Evolutionary conservation across 37 sponge, comb jelly and placozoan genomes (phyloP), one percentile per base, ranked within the genome.

Genomic region (Theonella swinhoei): DNA sequence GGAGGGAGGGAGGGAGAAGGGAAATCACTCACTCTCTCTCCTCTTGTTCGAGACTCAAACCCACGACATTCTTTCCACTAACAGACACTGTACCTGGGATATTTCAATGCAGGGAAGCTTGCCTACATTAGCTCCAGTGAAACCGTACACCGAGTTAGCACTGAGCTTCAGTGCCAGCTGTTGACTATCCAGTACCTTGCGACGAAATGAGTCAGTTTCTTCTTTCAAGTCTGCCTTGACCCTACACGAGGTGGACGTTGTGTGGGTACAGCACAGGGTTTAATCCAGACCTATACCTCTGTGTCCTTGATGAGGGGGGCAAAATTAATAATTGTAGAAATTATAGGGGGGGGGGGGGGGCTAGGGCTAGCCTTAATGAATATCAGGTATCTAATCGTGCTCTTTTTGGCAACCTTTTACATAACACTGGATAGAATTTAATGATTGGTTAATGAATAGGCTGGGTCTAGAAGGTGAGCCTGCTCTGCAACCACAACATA

Each of bases 71-170:
- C n/a, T n/a, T n/a, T n/a, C n/a, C n/a, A n/a, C n/a, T n/a, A n/a
- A n/a, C n/a, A 64, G 28, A 61, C 26, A 25, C 20, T 30, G 64
- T 37, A 94, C 95, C 87, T 96, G 92, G 25, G 96, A 96, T 62
- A 98, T 90, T 70, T 96, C 96, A 30, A 98, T 88, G 68, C 98
- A 98, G 40, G 98, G 98, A 37, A 98, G 87, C 66, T 89, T 98
- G 17, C 98, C 98, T 2, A 96, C 92, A 28, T 68, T 87, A n/a
- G 98, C 98, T 9, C 98, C 98, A 62, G 98, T 98, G 87, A 98
- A 98, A 19, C 98, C 98, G 75, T 98, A 98, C 64, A 98, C 98
- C 28, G 98, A 98, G 70, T 98, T 98, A 42, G 96, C 96, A 78
- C 96, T 96, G 75, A 98, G 79, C 88, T 98, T 98, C 30, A 98